Evolutionary conservation across 53 echinoderm and acorn worm genomes (phyloP), one percentile per base, ranked within the genome.

Genomic region (Arbacia lixula): DNA sequence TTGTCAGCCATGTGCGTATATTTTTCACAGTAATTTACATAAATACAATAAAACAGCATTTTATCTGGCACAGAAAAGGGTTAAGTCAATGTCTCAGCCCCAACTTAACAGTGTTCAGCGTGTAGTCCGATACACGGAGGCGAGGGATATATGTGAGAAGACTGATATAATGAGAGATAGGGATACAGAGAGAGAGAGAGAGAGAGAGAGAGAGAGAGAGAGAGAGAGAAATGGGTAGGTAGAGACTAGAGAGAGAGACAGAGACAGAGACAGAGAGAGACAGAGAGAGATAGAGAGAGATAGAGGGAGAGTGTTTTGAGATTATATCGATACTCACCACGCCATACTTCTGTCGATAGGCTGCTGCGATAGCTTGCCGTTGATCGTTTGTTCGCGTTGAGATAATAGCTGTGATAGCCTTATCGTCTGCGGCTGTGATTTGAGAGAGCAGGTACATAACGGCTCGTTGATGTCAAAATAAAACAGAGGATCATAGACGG

Each of bases 371-470:
- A 0, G 40, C 60, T 30, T 78, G 79, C 28, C 79, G 57, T 28
- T 78, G 79, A 12, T 78, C 79, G 27, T 78, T 78, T 0, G 79
- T 78, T 25, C 79, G 79, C 39, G 60, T 78, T 25, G 79, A 36
- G 25, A 78, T 8, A 19, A 78, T 78, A n/a, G 36, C 43, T 36
- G 79, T 78, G 14, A 78, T 60, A 26, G 28, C 39, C 26, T 78
- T 78, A 10, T 78, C 79, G 27, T 78, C 79, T 1, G 60, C 39
- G 36, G 60, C 79, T 78, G 27, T 19, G 30, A 31, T 14, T 8
- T 10, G 14, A 8, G 58, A 57, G 58, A 57, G 5, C n/a, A n/a
- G n/a, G n/a, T n/a, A n/a, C n/a, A n/a, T n/a, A n/a, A n/a, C n/a
- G n/a, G n/a, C n/a, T n/a, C n/a, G n/a, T n/a, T n/a, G n/a, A n/a